Conservation (phyloP, 2,113 vertebrate species). For the Macquaria australasica region DNA sequence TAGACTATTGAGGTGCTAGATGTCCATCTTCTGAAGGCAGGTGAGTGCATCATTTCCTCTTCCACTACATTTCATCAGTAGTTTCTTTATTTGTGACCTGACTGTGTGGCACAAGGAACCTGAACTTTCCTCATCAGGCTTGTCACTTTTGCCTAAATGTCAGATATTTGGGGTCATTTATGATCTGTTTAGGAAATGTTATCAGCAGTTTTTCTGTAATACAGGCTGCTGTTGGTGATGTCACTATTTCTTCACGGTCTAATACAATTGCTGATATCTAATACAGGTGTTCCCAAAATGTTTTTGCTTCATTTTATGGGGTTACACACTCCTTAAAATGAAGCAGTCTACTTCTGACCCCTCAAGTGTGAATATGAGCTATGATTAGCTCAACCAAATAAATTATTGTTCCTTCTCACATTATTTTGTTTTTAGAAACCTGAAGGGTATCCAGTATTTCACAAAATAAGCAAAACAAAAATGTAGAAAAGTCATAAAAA, state of each 20-base stretch:
- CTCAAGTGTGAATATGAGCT: neutral
- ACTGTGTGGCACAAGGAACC: neutral
- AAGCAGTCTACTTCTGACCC: neutral
- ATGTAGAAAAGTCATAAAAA: neutral
- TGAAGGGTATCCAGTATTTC: neutral
- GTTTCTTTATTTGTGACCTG: neutral
- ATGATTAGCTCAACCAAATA: neutral
- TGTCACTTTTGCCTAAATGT: neutral
- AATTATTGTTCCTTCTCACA: neutral
- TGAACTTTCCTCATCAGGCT: neutral
- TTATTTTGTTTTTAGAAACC: neutral
- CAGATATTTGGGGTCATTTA: neutral
- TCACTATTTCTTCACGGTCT: neutral
- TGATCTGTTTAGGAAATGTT: neutral
- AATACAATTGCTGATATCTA: neutral
- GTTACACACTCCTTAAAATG: neutral
- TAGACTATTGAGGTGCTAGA: slow-evolving; percentile 79
- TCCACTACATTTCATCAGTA: neutral
- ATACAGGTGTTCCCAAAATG: neutral
- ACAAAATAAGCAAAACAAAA: neutral
- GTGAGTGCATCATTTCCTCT: slow-evolving; percentile 68
- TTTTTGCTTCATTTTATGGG: neutral
- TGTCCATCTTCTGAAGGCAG: slow-evolving; percentile 82
- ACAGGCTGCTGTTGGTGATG: neutral
- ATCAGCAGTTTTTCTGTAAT: neutral